Conservation (phyloP, 2,797 vertebrate genomes). For the Buphagus erythrorhynchus region DNA sequence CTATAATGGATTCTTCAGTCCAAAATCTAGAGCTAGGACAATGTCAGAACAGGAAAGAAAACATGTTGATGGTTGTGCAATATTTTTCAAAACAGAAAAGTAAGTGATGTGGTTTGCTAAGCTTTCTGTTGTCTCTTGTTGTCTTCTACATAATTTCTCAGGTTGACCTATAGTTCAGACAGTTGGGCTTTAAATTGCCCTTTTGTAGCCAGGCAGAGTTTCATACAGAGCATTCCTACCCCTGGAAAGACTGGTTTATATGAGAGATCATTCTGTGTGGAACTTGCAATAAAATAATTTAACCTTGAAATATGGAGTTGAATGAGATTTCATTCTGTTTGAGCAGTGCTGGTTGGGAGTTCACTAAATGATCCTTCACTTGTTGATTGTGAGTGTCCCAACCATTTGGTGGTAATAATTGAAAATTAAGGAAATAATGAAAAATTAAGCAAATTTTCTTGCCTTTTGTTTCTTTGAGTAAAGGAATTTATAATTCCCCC, state of each 20-base stretch:
- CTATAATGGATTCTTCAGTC: conserved; percentile 97
- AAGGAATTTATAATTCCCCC: background rate
- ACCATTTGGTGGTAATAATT: background rate
- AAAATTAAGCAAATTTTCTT: background rate
- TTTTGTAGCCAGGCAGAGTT: background rate
- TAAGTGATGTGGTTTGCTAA: conserved; percentile 72
- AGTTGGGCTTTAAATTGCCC: background rate
- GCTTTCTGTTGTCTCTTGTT: background rate
- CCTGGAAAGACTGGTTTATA: background rate
- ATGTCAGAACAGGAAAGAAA: conserved; percentile 98
- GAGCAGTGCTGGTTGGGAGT: background rate
- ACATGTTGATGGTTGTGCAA: conserved; percentile 95
- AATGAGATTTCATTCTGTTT: background rate
- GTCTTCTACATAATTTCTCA: background rate
- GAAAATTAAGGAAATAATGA: background rate
- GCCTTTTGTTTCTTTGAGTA: background rate
- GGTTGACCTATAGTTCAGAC: background rate
- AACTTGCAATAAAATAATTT: background rate
- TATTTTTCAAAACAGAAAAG: conserved; percentile 97
- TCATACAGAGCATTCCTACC: background rate
- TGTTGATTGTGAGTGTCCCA: background rate
- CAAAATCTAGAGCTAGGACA: conserved; percentile 96
- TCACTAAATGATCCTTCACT: background rate
- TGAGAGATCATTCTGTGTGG: background rate
- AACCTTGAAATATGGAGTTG: background rate